A percentile compares a stretch with the other conserved stretches of the same genome.
phyloP scores from a whole-genome alignment of 2,797 vertebrate genomes.

The Mormyrus proboscirostris region DNA sequence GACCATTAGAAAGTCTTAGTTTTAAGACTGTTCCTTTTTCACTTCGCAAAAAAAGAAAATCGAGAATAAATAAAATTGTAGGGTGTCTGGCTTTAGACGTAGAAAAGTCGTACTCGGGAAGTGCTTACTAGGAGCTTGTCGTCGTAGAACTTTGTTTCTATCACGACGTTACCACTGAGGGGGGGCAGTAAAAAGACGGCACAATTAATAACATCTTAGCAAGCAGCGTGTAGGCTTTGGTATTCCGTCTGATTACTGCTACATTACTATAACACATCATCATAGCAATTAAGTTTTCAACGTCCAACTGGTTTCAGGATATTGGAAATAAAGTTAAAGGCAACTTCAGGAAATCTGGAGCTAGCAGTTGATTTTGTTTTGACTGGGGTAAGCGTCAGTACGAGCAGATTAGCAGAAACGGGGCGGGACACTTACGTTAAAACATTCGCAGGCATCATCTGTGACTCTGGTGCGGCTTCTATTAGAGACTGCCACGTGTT shows the following conservation, averaged over 20 bases:
- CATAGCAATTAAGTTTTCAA: neutral
- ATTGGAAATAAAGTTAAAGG: neutral
- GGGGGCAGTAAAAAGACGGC: conserved; percentile 25
- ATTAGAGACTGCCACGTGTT: conserved; percentile 99
- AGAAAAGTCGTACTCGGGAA: conserved; percentile 96
- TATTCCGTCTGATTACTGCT: neutral
- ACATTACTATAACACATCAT: neutral
- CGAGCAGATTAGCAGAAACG: neutral
- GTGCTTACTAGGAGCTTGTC: conserved; percentile 98
- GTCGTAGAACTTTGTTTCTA: conserved; percentile 98
- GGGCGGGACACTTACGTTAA: conserved; percentile 76
- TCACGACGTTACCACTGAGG: conserved; percentile 91
- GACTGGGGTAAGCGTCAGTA: neutral
- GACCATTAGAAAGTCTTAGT: conserved; percentile 33
- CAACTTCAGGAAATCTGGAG: neutral
- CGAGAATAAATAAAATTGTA: neutral
- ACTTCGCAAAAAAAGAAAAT: conserved; percentile 22
- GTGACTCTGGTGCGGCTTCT: conserved; percentile 96
- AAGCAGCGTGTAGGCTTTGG: neutral
- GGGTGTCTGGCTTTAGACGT: conserved; percentile 70
- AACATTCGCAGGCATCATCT: conserved; percentile 99
- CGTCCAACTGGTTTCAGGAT: neutral
- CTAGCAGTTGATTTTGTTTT: neutral
- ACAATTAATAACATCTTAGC: neutral
- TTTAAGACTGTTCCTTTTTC: conserved; percentile 28